Base-by-base conservation (phyloP, 2,113 vertebrate genomes). In the Axis porcinus region DNA sequence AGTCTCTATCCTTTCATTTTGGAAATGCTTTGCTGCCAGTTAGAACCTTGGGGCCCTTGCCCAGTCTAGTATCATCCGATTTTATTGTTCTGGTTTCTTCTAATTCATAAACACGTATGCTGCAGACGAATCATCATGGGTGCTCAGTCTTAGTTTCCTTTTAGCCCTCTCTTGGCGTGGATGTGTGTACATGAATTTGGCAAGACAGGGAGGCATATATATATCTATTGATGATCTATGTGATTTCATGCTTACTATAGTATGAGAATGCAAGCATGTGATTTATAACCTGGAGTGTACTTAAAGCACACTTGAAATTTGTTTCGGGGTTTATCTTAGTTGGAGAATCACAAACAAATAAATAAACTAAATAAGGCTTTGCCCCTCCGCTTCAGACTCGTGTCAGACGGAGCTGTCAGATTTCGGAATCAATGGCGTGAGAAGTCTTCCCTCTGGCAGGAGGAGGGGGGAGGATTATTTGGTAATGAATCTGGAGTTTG, bases 291-390 rank as follows among this genome's bases (percentile, higher is more conserved):
- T 19, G 19, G 19, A 90, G 33, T 55, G 17, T 36, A 23, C 89
- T 95, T 94, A 86, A 84, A 45, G 30, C 58, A 82, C 40, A 52
- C 79, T 93, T 54, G 55, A 81, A 95, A 98, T 96, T 97, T 98
- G 92, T 97, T 90, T 95, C 0, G 1, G 64, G 45, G n/a, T 89
- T 98, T 97, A 96, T 97, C 86, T 96, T 90, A 50, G 64, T 78
- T 83, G 50, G 64, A 97, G 70, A 91, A 95, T 90, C 74, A 62
- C 93, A 97, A 94, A 94, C 89, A 96, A 92, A 97, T 96, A 96
- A 98, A 97, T 93, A 97, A 97, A 55, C 27, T 0, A 0, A 93
- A 74, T 84, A 93, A 86, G 33, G 19, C 52, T 91, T 91, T 70
- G 70, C 52, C 86, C 25, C n/a, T 95, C 36, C 12, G 2, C 47